Evolutionary conservation across 1,140 invertebrate genomes (phyloP), one percentile per base, ranked within the genome.

Genomic region (Condylostylus longicornis): DNA sequence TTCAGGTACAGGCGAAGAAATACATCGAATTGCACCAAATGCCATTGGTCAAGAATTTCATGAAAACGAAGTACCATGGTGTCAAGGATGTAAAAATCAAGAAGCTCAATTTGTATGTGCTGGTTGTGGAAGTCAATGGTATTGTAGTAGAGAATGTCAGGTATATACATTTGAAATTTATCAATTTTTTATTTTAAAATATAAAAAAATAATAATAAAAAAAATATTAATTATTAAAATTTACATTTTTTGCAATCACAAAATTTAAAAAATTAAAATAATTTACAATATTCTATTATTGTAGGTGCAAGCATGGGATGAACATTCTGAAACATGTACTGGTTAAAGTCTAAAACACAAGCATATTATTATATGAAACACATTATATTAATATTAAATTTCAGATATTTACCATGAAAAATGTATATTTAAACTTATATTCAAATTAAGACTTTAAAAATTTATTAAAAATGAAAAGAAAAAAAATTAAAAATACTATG

Each of bases 61-160:
- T 29, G 59, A 61, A 18, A 63, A 62, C 42, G 68, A 71, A 42
- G 68, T 75, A 33, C 75, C 75, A 14, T 62, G 71, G 43, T 88
- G 84, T 62, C 82, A 87, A 68, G 79, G 82, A 23, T 88, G 84
- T 56, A 69, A 78, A 28, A 69, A 74, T 25, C 72, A 73, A 44
- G 66, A 76, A 38, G 83, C 83, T 20, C 79, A 82, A 56, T 87
- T 84, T 53, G 78, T 87, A 17, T 89, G 85, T 57, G 79, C 81
- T 36, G 82, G 79, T 17, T 89, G 85, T 54, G 76, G 75, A 35
- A 85, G 83, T 63, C 82, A 87, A 63, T 88, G 83, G 82, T 89
- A 89, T 55, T 89, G 85, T 68, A 83, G 79, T 53, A 64, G 80
- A 35, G 79, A 85, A 47, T 89, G 85, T 58, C 85, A 89, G 74